Conservation (phyloP, 2,888 invertebrate genomes). For the Tetragonisca angustula region DNA sequence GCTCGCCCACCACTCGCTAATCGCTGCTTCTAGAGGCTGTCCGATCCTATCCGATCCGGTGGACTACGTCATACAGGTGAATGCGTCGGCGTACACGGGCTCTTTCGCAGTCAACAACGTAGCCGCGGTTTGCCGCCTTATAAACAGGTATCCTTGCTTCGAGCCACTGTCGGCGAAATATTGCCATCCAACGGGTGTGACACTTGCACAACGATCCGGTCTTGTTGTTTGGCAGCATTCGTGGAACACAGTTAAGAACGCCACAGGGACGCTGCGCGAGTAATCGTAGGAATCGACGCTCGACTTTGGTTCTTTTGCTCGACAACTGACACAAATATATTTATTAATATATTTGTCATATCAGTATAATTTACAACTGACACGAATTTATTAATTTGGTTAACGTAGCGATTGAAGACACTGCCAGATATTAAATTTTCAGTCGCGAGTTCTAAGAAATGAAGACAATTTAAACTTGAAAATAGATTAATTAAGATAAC, state of each 20-base stretch:
- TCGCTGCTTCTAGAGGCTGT: constrained; percentile 63
- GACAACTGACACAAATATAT: background rate
- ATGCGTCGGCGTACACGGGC: constrained; percentile 76
- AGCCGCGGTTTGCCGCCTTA: constrained; percentile 70
- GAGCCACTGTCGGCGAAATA: constrained; percentile 58
- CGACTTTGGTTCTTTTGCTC: background rate
- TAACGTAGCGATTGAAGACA: too few species aligned
- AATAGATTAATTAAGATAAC: too few species aligned
- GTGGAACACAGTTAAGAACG: background rate
- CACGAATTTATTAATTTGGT: too few species aligned
- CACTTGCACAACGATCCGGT: background rate
- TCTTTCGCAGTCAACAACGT: constrained; percentile 68
- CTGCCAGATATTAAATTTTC: too few species aligned
- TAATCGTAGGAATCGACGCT: background rate
- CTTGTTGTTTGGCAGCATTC: background rate
- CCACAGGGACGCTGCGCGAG: background rate
- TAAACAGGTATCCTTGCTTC: constrained; percentile 72
- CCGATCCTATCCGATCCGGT: constrained; percentile 75
- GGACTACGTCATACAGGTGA: constrained; percentile 82
- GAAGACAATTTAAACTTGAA: too few species aligned
- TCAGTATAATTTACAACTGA: too few species aligned
- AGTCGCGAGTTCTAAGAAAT: too few species aligned
- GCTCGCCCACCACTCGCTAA: constrained; percentile 68
- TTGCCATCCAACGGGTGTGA: constrained; percentile 66
- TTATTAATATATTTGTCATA: too few species aligned